phyloP scores from a whole-genome alignment of 2,888 invertebrate species.

The Tolmerus cingulatus region DNA sequence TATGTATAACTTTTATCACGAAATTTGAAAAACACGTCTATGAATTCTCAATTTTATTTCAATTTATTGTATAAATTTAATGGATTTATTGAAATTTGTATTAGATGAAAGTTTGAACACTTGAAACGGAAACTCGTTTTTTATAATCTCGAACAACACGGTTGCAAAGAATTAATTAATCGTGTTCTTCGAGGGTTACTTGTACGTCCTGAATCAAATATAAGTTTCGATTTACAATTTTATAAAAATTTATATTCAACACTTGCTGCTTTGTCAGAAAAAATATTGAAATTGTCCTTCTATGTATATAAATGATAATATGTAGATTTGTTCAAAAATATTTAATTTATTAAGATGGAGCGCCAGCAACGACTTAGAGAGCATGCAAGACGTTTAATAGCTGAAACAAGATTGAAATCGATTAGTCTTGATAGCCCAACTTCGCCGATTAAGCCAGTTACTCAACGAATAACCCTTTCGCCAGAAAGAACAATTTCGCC shows the following conservation, averaged over 20 bases:
- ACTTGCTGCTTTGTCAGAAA: background rate
- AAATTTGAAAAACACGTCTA: no score
- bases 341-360: slow-evolving; percentile 71
- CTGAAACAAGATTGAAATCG: slow-evolving; percentile 75
- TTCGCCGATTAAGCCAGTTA: slow-evolving; percentile 57
- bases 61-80: no score
- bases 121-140: no score
- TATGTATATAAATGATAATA: background rate
- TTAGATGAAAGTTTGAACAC: no score
- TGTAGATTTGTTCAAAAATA: background rate
- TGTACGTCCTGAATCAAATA: no score
- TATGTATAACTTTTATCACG: no score
- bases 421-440: slow-evolving; percentile 59
- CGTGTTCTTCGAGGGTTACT: no score
- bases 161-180: no score
- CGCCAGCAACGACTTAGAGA: slow-evolving; percentile 86
- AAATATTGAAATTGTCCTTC: background rate
- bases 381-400: slow-evolving; percentile 87
- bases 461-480: slow-evolving; percentile 60
- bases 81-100: no score
- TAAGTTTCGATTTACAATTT: no score
- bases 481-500: slow-evolving; percentile 63
- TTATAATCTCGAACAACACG: no score
- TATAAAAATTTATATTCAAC: background rate
- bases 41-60: no score